Evolutionary conservation across 2,113 vertebrate species (phyloP).

Genomic region (Uria aalge): DNA sequence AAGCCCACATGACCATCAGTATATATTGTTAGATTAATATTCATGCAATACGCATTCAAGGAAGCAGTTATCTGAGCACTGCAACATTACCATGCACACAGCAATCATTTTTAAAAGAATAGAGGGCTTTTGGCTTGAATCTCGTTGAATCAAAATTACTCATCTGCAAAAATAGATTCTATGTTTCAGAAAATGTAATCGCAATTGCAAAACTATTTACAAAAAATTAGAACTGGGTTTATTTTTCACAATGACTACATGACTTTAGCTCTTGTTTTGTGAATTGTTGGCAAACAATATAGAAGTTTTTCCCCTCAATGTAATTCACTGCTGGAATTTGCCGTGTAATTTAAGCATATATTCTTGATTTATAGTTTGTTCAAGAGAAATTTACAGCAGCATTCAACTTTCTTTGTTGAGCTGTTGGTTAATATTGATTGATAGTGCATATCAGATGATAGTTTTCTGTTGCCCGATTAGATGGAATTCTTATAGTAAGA

Average conservation of each 20-base stretch:
- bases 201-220: background rate
- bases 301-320: background rate
- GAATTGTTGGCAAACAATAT: background rate
- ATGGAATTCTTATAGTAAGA: background rate
- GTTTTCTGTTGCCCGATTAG: conserved; percentile 36
- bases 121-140: background rate
- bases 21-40: background rate
- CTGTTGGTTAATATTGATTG: conserved; percentile 29
- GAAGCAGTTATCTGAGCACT: background rate
- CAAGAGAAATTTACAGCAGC: conserved; percentile 6
- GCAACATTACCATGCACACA: background rate
- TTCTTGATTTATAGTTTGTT: conserved; percentile 37
- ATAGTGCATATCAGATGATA: background rate
- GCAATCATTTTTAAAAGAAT: background rate
- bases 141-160: background rate
- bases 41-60: background rate
- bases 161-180: background rate
- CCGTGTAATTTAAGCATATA: background rate
- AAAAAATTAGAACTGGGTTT: background rate
- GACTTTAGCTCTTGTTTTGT: background rate
- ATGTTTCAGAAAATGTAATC: background rate
- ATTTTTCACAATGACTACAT: background rate
- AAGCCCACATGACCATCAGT: background rate
- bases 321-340: background rate
- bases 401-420: background rate